Evolutionary conservation across 2,113 vertebrate genomes (phyloP).

Genomic region (Morone saxatilis): DNA sequence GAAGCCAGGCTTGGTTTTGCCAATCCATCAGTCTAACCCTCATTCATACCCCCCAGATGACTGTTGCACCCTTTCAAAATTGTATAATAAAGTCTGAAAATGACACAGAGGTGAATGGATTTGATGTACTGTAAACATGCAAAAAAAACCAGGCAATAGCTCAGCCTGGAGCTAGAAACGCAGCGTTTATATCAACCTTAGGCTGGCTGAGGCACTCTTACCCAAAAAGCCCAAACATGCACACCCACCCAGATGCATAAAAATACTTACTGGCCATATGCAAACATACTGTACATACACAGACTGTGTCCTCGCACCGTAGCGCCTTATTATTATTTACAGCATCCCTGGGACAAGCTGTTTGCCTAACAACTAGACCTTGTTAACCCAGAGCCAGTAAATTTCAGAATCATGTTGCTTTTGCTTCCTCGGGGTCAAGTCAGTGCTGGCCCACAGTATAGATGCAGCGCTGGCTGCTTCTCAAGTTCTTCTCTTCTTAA

Average conservation of each 20-base stretch:
- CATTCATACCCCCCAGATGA: not conserved
- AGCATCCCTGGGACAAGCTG: constrained; percentile 74
- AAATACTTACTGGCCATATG: constrained; percentile 50
- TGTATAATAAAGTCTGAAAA: not conserved
- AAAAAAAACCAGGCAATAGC: not conserved
- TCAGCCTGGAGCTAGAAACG: not conserved
- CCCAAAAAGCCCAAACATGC: constrained; percentile 51
- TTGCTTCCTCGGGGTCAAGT: constrained; percentile 58
- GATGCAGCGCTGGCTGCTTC: constrained; percentile 13
- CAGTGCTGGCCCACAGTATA: constrained; percentile 13
- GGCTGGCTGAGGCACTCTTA: constrained; percentile 9
- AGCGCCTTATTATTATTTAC: constrained; percentile 78
- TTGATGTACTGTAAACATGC: not conserved
- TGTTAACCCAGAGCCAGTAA: constrained; percentile 78
- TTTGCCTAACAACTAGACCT: constrained; percentile 81
- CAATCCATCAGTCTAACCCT: not conserved
- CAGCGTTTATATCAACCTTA: not conserved
- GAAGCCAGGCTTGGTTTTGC: not conserved
- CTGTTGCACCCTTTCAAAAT: not conserved
- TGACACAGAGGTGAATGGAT: not conserved
- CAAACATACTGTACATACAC: constrained; percentile 42
- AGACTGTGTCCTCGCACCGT: constrained; percentile 27
- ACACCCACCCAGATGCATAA: constrained; percentile 39
- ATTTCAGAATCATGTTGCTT: constrained; percentile 77
- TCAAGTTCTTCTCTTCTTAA: constrained; percentile 15